Percentiles rank a stretch among this genome's conserved stretches.
Conservation (phyloP, 2,797 vertebrate species). For the Clarias laeviceps region DNA sequence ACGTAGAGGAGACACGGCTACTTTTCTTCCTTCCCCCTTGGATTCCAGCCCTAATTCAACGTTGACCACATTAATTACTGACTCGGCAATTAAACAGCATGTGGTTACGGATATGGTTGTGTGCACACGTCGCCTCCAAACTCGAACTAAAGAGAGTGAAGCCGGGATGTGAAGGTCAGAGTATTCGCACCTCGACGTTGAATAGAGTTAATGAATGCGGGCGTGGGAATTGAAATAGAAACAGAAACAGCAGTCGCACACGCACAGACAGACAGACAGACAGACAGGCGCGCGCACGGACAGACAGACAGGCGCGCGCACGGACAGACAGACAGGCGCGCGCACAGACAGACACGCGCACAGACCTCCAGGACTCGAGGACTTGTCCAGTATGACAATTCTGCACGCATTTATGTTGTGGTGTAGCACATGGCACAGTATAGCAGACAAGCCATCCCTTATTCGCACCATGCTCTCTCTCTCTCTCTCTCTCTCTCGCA, state of each 20-base stretch:
- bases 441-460: conserved; percentile 40
- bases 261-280: not conserved
- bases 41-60: conserved; percentile 52
- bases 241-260: not conserved
- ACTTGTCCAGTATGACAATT: conserved; percentile 39
- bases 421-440: conserved; percentile 33
- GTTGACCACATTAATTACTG: conserved; percentile 54
- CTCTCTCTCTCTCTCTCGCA: conserved; percentile 5
- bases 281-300: not conserved
- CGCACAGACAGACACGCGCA: not conserved
- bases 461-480: conserved; percentile 2
- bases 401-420: conserved; percentile 44
- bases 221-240: conserved; percentile 37
- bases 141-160: conserved; percentile 32
- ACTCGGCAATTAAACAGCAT: conserved; percentile 46
- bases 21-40: conserved; percentile 41
- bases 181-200: conserved; percentile 32
- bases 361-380: conserved; percentile 21
- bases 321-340: not conserved
- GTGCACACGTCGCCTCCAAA: conserved; percentile 23
- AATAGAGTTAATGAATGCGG: conserved; percentile 44
- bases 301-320: not conserved
- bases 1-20: conserved; percentile 37
- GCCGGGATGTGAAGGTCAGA: not conserved
- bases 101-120: conserved; percentile 38